Conservation (phyloP, 1,140 invertebrate species). For the Brachionus asplanchnoidis region DNA sequence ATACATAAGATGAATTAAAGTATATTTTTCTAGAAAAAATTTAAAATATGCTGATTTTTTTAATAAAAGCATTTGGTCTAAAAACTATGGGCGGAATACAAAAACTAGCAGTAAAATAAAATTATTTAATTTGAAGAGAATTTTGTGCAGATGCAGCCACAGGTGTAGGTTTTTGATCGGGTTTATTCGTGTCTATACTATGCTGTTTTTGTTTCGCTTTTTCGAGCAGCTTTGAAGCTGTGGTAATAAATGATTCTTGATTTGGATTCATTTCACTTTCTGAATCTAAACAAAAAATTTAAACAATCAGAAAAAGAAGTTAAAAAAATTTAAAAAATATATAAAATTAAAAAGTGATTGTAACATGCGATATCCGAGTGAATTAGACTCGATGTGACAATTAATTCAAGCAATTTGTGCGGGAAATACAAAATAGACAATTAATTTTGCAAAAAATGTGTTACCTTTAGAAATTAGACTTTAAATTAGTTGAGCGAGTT, state of each 20-base stretch:
- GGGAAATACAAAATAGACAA: background rate
- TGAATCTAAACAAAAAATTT: background rate
- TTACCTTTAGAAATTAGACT: background rate
- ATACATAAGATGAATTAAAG: background rate
- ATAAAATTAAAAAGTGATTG: background rate
- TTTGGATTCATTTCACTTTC: conserved; percentile 13
- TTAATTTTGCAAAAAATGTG: background rate
- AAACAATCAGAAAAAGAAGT: background rate
- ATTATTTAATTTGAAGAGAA: conserved; percentile 3
- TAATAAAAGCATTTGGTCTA: background rate
- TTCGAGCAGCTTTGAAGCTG: conserved; percentile 19
- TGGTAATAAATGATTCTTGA: conserved; percentile 35
- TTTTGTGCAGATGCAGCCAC: background rate
- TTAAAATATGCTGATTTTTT: background rate
- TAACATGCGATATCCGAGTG: background rate
- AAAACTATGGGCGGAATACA: conserved; percentile 16
- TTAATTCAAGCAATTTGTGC: conserved; percentile 6
- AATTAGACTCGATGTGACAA: background rate
- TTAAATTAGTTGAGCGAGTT: conserved; percentile 21
- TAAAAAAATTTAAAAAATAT: background rate
- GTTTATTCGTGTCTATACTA: background rate
- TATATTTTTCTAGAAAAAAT: background rate
- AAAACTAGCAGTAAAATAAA: background rate
- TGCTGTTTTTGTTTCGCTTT: conserved; percentile 24
- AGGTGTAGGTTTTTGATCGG: background rate